A percentile compares a stretch with the other conserved stretches of the same genome.
phyloP scores from a whole-genome alignment of 2,797 vertebrate species.

The Halcyon smyrnensis region DNA sequence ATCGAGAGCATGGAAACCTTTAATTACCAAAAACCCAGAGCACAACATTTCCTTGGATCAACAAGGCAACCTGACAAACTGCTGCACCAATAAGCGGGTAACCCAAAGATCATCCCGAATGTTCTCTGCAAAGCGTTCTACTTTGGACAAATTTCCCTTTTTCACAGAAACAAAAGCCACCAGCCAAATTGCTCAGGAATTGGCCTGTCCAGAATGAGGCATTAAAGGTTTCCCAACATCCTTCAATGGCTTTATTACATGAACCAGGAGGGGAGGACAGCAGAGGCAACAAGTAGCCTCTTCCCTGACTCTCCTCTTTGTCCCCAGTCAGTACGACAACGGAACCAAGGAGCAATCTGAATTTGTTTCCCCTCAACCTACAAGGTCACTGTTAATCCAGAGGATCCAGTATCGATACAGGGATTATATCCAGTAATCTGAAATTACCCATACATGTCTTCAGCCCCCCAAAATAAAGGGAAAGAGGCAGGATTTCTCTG shows the following conservation, averaged over 20 bases:
- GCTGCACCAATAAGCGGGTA: not conserved
- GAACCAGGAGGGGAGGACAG: not conserved
- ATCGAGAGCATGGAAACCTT: not conserved
- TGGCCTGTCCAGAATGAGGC: not conserved
- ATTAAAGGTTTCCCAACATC: not conserved
- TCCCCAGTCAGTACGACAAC: not conserved
- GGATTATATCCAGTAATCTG: not conserved
- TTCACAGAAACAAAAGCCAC: not conserved
- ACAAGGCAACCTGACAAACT: not conserved
- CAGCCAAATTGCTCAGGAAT: not conserved
- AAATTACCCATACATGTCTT: not conserved
- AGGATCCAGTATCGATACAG: rapidly evolving
- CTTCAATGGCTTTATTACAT: not conserved
- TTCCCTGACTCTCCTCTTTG: not conserved
- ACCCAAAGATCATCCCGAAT: not conserved
- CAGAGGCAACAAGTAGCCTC: not conserved
- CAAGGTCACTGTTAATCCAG: not conserved
- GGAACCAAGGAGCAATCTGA: not conserved
- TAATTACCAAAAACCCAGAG: not conserved
- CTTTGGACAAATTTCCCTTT: not conserved
- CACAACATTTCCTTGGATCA: not conserved
- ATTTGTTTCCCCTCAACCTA: not conserved
- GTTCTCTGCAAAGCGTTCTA: not conserved
- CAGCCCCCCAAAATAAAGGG: not conserved
- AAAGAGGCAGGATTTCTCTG: not conserved